A percentile compares a stretch with the other conserved stretches of the same genome.
Conservation (phyloP, 1,140 invertebrate species). For the Drosophila nannoptera region DNA sequence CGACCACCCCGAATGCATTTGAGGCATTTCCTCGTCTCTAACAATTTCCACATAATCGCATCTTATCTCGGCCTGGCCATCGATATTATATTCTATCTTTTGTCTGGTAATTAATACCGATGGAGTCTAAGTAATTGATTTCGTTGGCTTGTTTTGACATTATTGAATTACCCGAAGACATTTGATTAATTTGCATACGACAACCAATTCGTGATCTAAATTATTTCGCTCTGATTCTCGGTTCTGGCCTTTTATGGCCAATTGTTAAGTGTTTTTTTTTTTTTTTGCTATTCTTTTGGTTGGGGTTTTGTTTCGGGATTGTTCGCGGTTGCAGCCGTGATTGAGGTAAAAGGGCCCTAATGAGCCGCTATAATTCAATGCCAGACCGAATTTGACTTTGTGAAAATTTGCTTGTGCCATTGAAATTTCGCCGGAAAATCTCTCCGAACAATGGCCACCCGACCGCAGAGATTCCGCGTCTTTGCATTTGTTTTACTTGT, state of each 20-base stretch:
- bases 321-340: constrained; percentile 53
- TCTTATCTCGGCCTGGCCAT: constrained; percentile 55
- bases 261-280: constrained; percentile 57
- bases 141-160: constrained; percentile 70
- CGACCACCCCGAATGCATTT: constrained; percentile 60
- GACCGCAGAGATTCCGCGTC: constrained; percentile 23
- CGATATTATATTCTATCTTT: constrained; percentile 67
- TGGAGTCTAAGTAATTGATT: constrained; percentile 69
- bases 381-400: constrained; percentile 64
- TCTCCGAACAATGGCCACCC: constrained; percentile 57
- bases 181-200: constrained; percentile 80
- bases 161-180: constrained; percentile 73
- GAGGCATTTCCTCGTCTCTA: not conserved
- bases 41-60: constrained; percentile 17
- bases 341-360: constrained; percentile 74
- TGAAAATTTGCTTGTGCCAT: constrained; percentile 33
- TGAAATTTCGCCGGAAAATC: constrained; percentile 71
- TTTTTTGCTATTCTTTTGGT: not conserved
- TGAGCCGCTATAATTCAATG: constrained; percentile 74
- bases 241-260: constrained; percentile 64
- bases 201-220: constrained; percentile 79
- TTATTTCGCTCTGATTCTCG: constrained; percentile 64
- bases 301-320: not conserved
- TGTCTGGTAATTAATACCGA: constrained; percentile 64
- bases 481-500: constrained; percentile 54